Conservation (phyloP, 2,888 invertebrate genomes). For the Stratiomys singularior region DNA sequence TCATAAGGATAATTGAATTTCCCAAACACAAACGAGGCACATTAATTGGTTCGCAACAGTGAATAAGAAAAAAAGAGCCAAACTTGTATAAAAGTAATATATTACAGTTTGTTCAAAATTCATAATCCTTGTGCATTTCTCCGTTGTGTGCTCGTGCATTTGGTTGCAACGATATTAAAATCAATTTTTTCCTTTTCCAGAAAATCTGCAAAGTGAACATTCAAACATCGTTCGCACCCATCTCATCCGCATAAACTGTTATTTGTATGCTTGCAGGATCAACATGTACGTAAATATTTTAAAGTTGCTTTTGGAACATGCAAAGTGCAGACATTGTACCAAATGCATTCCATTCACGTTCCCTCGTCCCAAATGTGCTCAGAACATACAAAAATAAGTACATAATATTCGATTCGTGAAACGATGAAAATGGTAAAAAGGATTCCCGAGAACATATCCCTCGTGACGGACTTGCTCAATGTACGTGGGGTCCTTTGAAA, state of each 20-base stretch:
- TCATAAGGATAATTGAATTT: too few relatives aligned
- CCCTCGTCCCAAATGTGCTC: not conserved
- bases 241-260: constrained; percentile 7
- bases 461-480: not conserved
- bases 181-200: too few relatives aligned
- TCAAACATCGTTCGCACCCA: not conserved
- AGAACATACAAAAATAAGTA: not conserved
- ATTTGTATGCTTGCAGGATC: constrained; percentile 22
- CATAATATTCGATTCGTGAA: not conserved
- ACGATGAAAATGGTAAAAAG: constrained; percentile 4
- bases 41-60: too few relatives aligned
- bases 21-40: too few relatives aligned
- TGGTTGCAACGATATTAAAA: too few relatives aligned
- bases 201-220: too few relatives aligned
- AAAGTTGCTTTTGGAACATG: constrained; percentile 1
- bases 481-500: not conserved
- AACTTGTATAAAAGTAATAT: too few relatives aligned
- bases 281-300: not conserved
- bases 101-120: too few relatives aligned
- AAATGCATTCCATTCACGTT: not conserved
- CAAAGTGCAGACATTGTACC: constrained; percentile 1
- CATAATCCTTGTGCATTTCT: too few relatives aligned
- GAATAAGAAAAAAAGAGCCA: too few relatives aligned
- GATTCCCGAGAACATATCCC: not conserved
- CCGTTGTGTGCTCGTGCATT: too few relatives aligned